A percentile compares a stretch with the other conserved stretches of the same genome.
Conservation (phyloP, 2,113 vertebrate genomes). For the Anser brachyrhynchus region DNA sequence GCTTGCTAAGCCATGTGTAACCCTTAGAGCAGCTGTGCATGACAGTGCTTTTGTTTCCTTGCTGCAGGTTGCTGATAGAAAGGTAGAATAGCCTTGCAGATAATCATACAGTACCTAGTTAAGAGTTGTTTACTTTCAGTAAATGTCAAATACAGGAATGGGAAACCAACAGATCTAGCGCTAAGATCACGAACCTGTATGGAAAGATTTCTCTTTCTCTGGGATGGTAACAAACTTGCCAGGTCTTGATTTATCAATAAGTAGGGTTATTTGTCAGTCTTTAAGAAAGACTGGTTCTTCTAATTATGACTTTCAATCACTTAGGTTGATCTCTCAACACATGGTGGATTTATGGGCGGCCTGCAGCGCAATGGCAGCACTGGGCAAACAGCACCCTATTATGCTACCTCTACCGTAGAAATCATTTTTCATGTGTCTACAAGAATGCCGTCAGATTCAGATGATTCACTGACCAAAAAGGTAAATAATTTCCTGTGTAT, state of each 20-base stretch:
- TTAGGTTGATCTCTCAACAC: constrained; percentile 93
- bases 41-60: neutral
- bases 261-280: neutral
- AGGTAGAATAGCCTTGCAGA: neutral
- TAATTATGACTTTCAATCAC: neutral
- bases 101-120: neutral
- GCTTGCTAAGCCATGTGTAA: neutral
- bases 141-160: neutral
- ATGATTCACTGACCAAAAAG: constrained; percentile 97
- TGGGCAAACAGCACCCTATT: constrained; percentile 92
- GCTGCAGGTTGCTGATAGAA: neutral
- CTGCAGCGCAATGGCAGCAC: constrained; percentile 98
- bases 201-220: neutral
- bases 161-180: neutral
- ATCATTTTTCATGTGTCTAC: constrained; percentile 98
- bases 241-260: neutral
- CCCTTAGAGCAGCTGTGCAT: neutral
- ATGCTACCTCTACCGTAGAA: constrained; percentile 96
- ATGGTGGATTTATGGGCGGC: constrained; percentile 97
- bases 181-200: fast-evolving
- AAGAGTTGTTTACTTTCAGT: neutral
- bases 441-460: constrained; percentile 94
- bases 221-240: neutral
- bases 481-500: constrained; percentile 56
- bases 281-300: neutral